phyloP scores from a whole-genome alignment of 2,888 invertebrate genomes.

The Spisula subtruncata region DNA sequence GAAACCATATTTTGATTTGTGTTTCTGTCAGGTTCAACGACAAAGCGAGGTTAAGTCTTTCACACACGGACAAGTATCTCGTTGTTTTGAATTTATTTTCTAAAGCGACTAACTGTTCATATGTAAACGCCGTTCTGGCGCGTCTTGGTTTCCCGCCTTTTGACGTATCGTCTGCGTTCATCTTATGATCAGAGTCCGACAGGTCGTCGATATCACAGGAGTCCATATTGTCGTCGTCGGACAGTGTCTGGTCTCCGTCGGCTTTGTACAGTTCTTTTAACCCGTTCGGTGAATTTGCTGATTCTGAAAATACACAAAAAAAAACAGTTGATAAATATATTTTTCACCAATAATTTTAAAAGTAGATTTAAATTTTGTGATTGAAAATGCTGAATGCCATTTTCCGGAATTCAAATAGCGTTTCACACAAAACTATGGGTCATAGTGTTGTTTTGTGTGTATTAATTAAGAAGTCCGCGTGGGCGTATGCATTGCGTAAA shows the following conservation, averaged over 20 bases:
- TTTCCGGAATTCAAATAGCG: too few species aligned
- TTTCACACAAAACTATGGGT: too few species aligned
- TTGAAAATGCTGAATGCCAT: too few species aligned
- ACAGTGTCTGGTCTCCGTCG: conserved; percentile 60
- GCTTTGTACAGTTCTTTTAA: conserved; percentile 32
- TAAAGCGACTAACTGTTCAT: conserved; percentile 97
- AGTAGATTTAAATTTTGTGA: too few species aligned
- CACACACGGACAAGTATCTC: conserved; percentile 98
- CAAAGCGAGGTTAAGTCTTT: conserved; percentile 97
- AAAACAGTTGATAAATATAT: background rate
- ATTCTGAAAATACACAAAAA: conserved; percentile 50
- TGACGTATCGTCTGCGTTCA: conserved; percentile 60
- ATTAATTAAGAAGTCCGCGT: too few species aligned
- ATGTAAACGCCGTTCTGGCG: conserved; percentile 99
- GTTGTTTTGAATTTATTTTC: conserved; percentile 99
- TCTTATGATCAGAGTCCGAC: conserved; percentile 52
- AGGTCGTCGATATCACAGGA: conserved; percentile 64
- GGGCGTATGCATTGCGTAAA: too few species aligned
- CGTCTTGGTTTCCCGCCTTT: conserved; percentile 93
- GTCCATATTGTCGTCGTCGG: conserved; percentile 60
- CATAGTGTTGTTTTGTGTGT: too few species aligned
- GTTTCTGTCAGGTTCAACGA: conserved; percentile 98
- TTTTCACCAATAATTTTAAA: background rate
- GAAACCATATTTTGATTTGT: conserved; percentile 91
- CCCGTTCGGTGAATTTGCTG: conserved; percentile 22